Evolutionary conservation across 2,113 vertebrate species (phyloP).

Genomic region (Choloepus hoffmanni): DNA sequence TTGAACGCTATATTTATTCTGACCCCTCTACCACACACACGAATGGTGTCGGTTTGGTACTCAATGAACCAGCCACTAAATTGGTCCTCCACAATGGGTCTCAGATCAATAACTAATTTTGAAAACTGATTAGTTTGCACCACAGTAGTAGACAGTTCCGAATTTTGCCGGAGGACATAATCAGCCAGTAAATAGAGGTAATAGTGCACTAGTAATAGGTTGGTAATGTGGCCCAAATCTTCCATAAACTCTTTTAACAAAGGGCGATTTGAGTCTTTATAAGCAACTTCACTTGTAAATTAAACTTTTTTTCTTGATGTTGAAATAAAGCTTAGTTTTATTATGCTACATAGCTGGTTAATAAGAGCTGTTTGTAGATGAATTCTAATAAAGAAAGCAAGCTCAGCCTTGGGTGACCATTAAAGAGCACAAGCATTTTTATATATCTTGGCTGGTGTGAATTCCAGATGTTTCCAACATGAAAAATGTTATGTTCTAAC

Average conservation of each 20-base stretch:
- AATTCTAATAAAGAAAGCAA: slow-evolving; percentile 82
- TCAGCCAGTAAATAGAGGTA: slow-evolving; percentile 93
- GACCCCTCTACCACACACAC: slow-evolving; percentile 68
- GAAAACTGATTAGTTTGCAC: slow-evolving; percentile 98
- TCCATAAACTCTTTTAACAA: slow-evolving; percentile 76
- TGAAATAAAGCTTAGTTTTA: slow-evolving; percentile 82
- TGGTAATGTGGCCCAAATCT: slow-evolving; percentile 80
- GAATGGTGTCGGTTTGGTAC: slow-evolving; percentile 84
- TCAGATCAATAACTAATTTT: slow-evolving; percentile 99
- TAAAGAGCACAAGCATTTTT: slow-evolving; percentile 85
- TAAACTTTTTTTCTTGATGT: slow-evolving; percentile 69
- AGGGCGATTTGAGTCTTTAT: slow-evolving; percentile 70
- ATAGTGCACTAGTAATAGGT: slow-evolving; percentile 88
- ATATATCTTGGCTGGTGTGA: slow-evolving; percentile 84
- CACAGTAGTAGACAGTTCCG: slow-evolving; percentile 92
- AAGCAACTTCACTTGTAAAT: slow-evolving; percentile 78
- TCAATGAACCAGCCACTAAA: slow-evolving; percentile 91
- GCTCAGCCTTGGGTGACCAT: slow-evolving; percentile 85
- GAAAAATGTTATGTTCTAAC: slow-evolving; percentile 87
- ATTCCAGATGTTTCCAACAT: slow-evolving; percentile 88
- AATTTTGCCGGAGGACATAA: slow-evolving; percentile 97
- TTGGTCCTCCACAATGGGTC: slow-evolving; percentile 87
- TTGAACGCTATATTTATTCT: slow-evolving; percentile 83
- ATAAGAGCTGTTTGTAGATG: slow-evolving; percentile 83
- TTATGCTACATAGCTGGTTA: slow-evolving; percentile 71